Conservation (phyloP, 1,140 invertebrate species). For the Muscidifurax raptorellus region DNA sequence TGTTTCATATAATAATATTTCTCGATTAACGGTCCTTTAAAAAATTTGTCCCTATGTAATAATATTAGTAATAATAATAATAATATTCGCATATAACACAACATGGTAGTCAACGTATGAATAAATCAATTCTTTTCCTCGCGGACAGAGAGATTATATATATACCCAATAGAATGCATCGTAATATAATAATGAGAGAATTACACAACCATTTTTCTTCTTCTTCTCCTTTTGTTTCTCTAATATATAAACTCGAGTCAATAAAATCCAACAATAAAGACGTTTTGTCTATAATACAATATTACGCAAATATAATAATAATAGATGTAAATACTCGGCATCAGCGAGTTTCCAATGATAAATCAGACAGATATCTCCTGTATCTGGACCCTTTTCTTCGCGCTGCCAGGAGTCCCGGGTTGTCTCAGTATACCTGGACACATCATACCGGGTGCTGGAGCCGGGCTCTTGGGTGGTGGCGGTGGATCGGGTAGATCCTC, state of each 20-base stretch:
- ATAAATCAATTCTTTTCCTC: neutral
- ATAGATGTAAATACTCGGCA: too few species aligned
- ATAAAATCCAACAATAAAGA: neutral
- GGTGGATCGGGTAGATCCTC: conserved; percentile 78
- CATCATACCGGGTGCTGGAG: conserved; percentile 70
- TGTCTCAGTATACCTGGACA: conserved; percentile 80
- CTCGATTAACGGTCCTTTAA: neutral
- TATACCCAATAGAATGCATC: neutral
- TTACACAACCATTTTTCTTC: neutral
- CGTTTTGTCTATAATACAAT: neutral
- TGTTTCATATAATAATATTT: neutral
- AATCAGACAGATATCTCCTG: conserved; percentile 89
- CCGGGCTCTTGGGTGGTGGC: conserved; percentile 80
- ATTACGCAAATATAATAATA: too few species aligned
- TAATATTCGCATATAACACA: neutral
- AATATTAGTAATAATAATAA: neutral
- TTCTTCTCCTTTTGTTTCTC: neutral
- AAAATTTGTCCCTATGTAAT: neutral
- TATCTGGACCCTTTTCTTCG: conserved; percentile 91
- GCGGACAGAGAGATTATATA: neutral
- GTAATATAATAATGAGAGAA: neutral
- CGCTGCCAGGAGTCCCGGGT: conserved; percentile 80
- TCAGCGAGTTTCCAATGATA: neutral
- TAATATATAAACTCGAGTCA: neutral
- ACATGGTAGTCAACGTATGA: neutral